Base-by-base conservation (phyloP, 2,888 invertebrate genomes). In the Elysia crispata region DNA sequence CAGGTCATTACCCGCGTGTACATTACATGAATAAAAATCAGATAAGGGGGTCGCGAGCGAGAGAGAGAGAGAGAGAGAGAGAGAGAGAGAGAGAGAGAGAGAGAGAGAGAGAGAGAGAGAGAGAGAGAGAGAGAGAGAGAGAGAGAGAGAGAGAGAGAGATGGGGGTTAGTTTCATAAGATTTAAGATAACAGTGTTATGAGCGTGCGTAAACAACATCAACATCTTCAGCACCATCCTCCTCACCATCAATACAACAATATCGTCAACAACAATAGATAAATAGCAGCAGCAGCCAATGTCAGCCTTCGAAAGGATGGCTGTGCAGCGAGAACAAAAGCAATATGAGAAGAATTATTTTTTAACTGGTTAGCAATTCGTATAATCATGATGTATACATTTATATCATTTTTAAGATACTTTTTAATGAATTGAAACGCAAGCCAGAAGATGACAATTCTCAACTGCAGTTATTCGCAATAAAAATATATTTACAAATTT, bases 1-100 rank as follows among this genome's bases (percentile, higher is more conserved):
- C 41, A 41, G 41, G 41, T 3, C 41, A 6, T 41, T 41, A 41
- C 11, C 11, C 11, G 11, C 41, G 3, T 3, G 5, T 41, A 41
- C 3, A 41, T 3, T 6, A 41, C 3, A 18, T 64, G 64, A 64
- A 49, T n/a, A 25, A 64, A 41, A 33, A 49, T 25, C 41, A 76
- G 66, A 76, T n/a, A 41, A 33, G 41, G 49, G 64, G 33, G 23
- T 31, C 62, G 66, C 62, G 33, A 41, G 62, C 33, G 66, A 76
- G 49, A 41, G 62, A 76, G 76, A 76, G 41, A 50, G 62, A 79
- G 50, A 64, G 73, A 74, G 62, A 79, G 66, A 74, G 64, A 72
- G 41, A 41, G 41, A 41, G 41, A 41, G 41, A 41, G 41, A 41
- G 41, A 41, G 41, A 41, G 41, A 41, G 41, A 41, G 3, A 41